phyloP scores from a whole-genome alignment of 2,888 invertebrate genomes.

The Drosophila aldrichi region DNA sequence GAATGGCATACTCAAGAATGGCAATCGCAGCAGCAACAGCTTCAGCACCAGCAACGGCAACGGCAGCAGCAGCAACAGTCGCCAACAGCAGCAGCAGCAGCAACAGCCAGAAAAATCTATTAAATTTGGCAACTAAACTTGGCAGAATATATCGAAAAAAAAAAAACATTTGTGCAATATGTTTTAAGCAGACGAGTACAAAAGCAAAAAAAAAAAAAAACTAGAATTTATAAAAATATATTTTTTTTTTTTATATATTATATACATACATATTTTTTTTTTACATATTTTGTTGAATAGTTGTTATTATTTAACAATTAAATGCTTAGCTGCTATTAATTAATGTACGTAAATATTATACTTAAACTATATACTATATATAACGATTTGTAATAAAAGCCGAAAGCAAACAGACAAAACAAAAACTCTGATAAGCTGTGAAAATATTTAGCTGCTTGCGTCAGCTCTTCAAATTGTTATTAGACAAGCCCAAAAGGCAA shows the following conservation, averaged over 20 bases:
- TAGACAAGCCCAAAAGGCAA: constrained; percentile 41
- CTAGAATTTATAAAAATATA: constrained; percentile 1
- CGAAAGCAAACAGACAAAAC: constrained; percentile 50
- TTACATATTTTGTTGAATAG: constrained; percentile 63
- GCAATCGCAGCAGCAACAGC: constrained; percentile 55
- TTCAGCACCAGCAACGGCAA: constrained; percentile 44
- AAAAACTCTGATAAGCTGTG: constrained; percentile 58
- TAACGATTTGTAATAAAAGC: constrained; percentile 58
- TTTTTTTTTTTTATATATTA: constrained; percentile 31
- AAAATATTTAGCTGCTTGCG: constrained; percentile 66
- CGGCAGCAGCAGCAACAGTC: constrained; percentile 51
- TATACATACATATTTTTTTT: constrained; percentile 21
- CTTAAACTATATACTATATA: constrained; percentile 38
- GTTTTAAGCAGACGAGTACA: constrained; percentile 39
- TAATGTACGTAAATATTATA: constrained; percentile 38
- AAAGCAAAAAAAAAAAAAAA: constrained; percentile 16
- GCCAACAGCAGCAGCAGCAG: constrained; percentile 28
- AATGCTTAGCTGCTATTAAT: constrained; percentile 42
- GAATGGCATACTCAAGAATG: constrained; percentile 48
- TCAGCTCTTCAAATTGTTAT: constrained; percentile 53
- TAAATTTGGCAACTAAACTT: constrained; percentile 82
- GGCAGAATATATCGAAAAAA: not conserved
- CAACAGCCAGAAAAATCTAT: constrained; percentile 81
- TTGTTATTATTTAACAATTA: constrained; percentile 63
- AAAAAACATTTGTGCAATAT: constrained; percentile 54